Percentiles rank a stretch among this genome's conserved stretches.
phyloP scores from a whole-genome alignment of 1,140 invertebrate species.

The Drosophila orosa region DNA sequence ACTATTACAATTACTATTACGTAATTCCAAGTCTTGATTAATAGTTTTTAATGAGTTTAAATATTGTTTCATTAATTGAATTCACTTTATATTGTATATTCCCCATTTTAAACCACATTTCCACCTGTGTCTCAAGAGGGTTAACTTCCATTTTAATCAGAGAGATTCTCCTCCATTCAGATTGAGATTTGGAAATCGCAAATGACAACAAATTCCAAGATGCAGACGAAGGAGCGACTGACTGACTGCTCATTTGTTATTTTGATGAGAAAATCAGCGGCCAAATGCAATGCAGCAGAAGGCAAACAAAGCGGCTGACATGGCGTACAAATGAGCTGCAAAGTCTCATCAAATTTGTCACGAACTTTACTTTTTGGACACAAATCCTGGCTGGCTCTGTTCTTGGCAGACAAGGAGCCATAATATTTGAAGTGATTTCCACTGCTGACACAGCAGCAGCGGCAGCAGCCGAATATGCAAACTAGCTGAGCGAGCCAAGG shows the following conservation, averaged over 20 bases:
- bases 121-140: background rate
- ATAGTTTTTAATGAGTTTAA: background rate
- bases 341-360: slow-evolving; percentile 64
- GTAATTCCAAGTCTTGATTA: background rate
- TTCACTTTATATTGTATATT: background rate
- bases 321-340: slow-evolving; percentile 52
- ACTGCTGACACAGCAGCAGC: slow-evolving; percentile 42
- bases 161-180: background rate
- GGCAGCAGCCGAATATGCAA: slow-evolving; percentile 53
- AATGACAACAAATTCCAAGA: slow-evolving; percentile 12
- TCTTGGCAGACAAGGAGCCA: slow-evolving; percentile 26
- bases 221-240: slow-evolving; percentile 17
- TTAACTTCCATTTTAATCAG: background rate
- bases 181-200: background rate
- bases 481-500: slow-evolving; percentile 48
- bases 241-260: slow-evolving; percentile 35
- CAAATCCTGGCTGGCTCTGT: slow-evolving; percentile 43
- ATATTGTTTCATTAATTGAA: too few species aligned
- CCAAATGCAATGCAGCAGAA: slow-evolving; percentile 50
- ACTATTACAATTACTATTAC: background rate
- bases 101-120: background rate
- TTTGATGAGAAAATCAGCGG: slow-evolving; percentile 52
- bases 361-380: slow-evolving; percentile 43
- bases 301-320: slow-evolving; percentile 28
- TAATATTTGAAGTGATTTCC: slow-evolving; percentile 65